Evolutionary conservation across 2,888 invertebrate species (phyloP), one percentile per base, ranked within the genome.

Genomic region (Sialis fuliginosa): DNA sequence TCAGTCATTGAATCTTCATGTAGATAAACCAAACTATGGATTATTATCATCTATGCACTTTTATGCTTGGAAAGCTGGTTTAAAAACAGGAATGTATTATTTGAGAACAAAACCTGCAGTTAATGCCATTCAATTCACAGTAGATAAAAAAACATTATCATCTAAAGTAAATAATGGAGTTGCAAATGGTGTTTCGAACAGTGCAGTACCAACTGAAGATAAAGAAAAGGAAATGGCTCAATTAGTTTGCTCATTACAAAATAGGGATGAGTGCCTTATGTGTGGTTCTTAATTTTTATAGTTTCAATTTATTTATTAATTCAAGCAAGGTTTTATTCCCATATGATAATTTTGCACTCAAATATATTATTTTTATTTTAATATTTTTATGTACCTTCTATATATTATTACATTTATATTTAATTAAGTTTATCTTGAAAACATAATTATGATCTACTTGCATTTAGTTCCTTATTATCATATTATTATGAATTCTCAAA

Each of bases 51-150:
- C 96, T 2, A 97, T 99, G 78, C 98, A 99, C 67, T 98, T 98
- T 65, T 89, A 90, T 63, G 90, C 89, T 0, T 98, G 98, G 98
- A 84, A 88, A 67, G 75, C 83, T 66, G 97, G 97, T 4, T 69
- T 98, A 48, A 98, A 98, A 69, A 98, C 97, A 1, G 98, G 98
- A 45, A 96, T 98, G 96, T 99, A 98, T 65, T 97, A 98, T 63
- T 69, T 98, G 52, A 76, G 96, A 44, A 96, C 95, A 0, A 95
- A 93, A 62, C 91, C 97, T 6, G 97, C 97, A 1, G 92, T 87
- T 4, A 84, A 89, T 63, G 92, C 97, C 5, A 91, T 97, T 55
- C 93, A 98, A 62, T 97, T 98, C 64, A 97, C 97, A 0, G 93
- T 97, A 0, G 93, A 97, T 64, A 96, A 96, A 62, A 68, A 72